These are phyloP conservation scores for Dromaius novaehollandiae DNA, from an alignment of 2,113 vertebrate genomes.

Conservation along the genomic window DNA sequence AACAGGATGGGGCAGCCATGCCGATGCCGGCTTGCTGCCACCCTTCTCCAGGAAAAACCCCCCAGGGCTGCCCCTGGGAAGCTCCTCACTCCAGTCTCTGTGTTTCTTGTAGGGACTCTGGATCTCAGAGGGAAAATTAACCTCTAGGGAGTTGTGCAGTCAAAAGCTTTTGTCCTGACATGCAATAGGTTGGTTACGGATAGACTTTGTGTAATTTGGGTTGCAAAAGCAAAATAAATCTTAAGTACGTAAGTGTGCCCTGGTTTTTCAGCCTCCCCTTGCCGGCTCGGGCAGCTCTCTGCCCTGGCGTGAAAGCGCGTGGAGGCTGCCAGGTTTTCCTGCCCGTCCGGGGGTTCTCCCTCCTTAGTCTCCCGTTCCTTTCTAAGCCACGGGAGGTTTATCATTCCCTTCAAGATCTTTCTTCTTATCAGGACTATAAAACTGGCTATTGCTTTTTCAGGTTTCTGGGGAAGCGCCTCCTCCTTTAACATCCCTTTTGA, in stretches of 20 bases:
- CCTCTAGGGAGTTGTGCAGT: too few species aligned
- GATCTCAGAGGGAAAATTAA: neutral
- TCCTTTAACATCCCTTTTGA: neutral
- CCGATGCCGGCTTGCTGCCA: neutral
- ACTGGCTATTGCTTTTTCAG: neutral
- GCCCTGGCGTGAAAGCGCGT: neutral
- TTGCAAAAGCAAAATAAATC: neutral
- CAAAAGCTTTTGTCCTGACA: neutral
- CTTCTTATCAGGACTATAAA: neutral
- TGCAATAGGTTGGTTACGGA: neutral
- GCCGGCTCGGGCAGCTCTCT: neutral
- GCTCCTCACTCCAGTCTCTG: neutral
- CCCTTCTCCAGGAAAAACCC: neutral
- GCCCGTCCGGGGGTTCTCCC: neutral
- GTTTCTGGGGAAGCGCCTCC: neutral
- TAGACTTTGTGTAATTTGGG: neutral
- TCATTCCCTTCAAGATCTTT: neutral
- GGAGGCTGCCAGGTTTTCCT: neutral
- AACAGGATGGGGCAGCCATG: neutral
- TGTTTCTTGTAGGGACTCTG: neutral
- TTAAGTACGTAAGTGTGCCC: accelerated
- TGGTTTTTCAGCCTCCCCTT: neutral
- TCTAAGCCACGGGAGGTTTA: neutral
- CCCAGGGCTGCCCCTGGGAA: neutral
- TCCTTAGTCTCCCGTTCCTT: neutral